Percentiles rank a stretch among this genome's conserved stretches.
Conservation (phyloP, 2,888 invertebrate species). For the Papilio protenor region DNA sequence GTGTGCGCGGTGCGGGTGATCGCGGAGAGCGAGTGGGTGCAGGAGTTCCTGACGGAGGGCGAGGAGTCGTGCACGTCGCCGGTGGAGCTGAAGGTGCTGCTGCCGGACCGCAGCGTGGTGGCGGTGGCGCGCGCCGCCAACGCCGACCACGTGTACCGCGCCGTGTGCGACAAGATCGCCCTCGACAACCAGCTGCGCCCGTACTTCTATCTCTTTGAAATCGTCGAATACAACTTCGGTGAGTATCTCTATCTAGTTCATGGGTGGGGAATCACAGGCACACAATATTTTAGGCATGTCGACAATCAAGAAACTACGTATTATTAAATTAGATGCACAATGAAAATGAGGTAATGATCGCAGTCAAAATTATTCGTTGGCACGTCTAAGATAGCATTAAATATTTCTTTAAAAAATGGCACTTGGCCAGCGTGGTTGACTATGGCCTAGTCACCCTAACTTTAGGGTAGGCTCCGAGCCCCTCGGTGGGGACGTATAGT, state of each 20-base stretch:
- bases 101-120: constrained; percentile 96
- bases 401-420: too few species aligned
- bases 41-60: constrained; percentile 97
- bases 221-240: constrained; percentile 99
- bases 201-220: constrained; percentile 98
- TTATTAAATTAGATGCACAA: too few species aligned
- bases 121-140: constrained; percentile 94
- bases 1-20: constrained; percentile 99
- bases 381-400: too few species aligned
- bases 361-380: too few species aligned
- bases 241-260: constrained; percentile 58
- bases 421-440: too few species aligned
- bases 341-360: too few species aligned
- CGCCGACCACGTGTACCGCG: constrained; percentile 95
- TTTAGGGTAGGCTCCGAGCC: too few species aligned
- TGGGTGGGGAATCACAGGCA: too few species aligned
- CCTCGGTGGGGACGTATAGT: too few species aligned
- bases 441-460: too few species aligned
- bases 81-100: constrained; percentile 90
- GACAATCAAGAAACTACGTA: too few species aligned
- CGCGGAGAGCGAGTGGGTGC: constrained; percentile 98
- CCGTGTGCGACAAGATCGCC: constrained; percentile 92
- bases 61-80: constrained; percentile 92
- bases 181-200: constrained; percentile 92
- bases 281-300: too few species aligned